These are phyloP conservation scores for Heliocidaris erythrogramma DNA, from an alignment of 35 echinoderm and acorn worm species.

Conservation along the genomic window DNA sequence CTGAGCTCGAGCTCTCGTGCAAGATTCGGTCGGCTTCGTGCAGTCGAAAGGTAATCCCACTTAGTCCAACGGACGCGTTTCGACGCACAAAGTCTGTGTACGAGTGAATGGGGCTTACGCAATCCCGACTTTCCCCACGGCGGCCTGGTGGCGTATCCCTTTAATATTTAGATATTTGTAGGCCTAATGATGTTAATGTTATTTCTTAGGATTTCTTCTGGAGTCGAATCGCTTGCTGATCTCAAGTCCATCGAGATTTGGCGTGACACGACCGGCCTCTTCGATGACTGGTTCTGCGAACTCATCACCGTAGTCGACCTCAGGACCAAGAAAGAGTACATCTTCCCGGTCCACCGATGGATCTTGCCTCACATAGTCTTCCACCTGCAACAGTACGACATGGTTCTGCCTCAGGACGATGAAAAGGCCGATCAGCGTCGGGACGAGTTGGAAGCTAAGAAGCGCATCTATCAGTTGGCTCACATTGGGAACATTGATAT, in stretches of 20 bases:
- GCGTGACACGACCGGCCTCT: conserved; percentile 56
- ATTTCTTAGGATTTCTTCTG: not conserved
- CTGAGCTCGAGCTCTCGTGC: no score
- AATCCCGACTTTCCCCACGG: no score
- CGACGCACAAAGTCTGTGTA: no score
- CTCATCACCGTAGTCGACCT: conserved; percentile 50
- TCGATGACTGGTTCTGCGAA: conserved; percentile 82
- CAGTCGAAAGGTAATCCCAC: no score
- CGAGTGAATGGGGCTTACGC: no score
- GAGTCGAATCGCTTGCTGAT: conserved; percentile 37
- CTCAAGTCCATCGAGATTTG: conserved; percentile 62
- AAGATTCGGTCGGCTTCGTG: no score
- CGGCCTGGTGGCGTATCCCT: no score
- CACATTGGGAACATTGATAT: not conserved
- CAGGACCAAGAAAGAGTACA: conserved; percentile 22
- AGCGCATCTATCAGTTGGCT: conserved; percentile 39
- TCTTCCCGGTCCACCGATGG: conserved; percentile 77
- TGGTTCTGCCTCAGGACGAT: conserved; percentile 62
- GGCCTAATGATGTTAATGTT: not conserved
- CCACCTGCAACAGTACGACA: conserved; percentile 55
- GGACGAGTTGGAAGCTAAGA: conserved; percentile 49
- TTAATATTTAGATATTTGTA: no score
- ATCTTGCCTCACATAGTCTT: conserved; percentile 45
- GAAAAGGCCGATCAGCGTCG: conserved; percentile 46
- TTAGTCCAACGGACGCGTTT: no score